A percentile compares a stretch with the other conserved stretches of the same genome.
Evolutionary conservation across 2,797 vertebrate species (phyloP).

Genomic region (Rallus crepitans): DNA sequence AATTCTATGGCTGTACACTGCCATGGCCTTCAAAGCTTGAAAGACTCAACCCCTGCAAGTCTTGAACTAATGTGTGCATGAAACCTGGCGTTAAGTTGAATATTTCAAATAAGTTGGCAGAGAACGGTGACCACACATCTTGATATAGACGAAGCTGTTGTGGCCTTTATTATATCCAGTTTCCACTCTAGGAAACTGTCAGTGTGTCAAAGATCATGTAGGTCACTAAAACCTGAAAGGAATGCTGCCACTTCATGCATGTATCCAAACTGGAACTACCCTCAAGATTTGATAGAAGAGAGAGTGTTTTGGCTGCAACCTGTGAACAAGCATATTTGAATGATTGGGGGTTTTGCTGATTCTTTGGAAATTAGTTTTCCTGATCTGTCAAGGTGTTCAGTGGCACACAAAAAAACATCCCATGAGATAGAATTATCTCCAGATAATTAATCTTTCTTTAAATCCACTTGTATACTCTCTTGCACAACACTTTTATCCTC

Average conservation of each 20-base stretch:
- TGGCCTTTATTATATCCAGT: neutral
- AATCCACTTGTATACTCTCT: neutral
- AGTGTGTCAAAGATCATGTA: neutral
- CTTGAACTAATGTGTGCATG: neutral
- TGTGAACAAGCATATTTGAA: neutral
- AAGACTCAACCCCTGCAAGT: neutral
- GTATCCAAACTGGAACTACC: neutral
- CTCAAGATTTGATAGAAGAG: neutral
- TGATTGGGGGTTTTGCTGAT: accelerated
- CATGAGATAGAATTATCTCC: neutral
- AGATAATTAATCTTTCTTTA: neutral
- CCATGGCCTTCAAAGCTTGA: neutral
- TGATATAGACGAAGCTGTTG: neutral
- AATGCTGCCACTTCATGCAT: neutral
- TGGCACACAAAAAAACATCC: neutral
- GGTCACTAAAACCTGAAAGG: neutral
- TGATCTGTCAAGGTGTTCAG: neutral
- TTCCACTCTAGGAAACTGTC: neutral
- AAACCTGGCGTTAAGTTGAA: neutral
- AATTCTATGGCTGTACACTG: neutral
- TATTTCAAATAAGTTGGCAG: neutral
- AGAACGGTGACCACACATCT: neutral
- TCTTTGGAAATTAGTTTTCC: neutral
- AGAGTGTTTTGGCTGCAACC: neutral
- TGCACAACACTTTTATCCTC: neutral